Conservation (phyloP, 2,797 vertebrate species). For the Sebastes vulpes region DNA sequence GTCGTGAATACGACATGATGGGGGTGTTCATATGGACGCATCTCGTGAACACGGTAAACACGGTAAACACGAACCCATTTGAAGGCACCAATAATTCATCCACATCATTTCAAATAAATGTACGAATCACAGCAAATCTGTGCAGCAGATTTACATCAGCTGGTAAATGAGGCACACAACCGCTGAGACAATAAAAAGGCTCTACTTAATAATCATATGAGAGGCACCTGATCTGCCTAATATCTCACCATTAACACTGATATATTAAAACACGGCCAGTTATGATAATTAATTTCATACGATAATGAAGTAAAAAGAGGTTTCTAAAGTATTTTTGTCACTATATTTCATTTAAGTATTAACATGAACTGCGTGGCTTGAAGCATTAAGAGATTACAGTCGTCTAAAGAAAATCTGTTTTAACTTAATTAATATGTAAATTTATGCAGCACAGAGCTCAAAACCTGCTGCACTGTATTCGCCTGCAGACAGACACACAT, state of each 20-base stretch:
- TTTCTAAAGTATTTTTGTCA: not conserved
- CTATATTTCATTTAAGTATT: not conserved
- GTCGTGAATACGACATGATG: too few species aligned
- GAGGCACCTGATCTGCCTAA: not conserved
- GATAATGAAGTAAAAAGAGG: not conserved
- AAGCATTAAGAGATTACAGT: not conserved
- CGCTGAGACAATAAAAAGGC: not conserved
- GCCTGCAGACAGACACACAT: not conserved
- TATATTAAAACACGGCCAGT: not conserved
- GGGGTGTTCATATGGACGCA: too few species aligned
- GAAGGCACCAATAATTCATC: not conserved
- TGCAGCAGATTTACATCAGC: not conserved
- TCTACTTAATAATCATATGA: not conserved
- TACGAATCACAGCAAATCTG: not conserved
- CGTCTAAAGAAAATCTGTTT: slow-evolving; percentile 27
- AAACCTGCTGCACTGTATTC: slow-evolving; percentile 19
- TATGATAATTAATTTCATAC: not conserved
- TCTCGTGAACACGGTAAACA: too few species aligned
- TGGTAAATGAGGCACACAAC: not conserved
- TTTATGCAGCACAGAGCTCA: slow-evolving; percentile 33
- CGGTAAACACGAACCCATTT: too few species aligned
- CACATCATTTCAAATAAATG: not conserved
- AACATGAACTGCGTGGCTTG: not conserved
- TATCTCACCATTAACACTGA: not conserved
- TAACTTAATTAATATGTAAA: slow-evolving; percentile 32